Conservation (phyloP, 2,888 invertebrate genomes). For the Bombyx huttoni region DNA sequence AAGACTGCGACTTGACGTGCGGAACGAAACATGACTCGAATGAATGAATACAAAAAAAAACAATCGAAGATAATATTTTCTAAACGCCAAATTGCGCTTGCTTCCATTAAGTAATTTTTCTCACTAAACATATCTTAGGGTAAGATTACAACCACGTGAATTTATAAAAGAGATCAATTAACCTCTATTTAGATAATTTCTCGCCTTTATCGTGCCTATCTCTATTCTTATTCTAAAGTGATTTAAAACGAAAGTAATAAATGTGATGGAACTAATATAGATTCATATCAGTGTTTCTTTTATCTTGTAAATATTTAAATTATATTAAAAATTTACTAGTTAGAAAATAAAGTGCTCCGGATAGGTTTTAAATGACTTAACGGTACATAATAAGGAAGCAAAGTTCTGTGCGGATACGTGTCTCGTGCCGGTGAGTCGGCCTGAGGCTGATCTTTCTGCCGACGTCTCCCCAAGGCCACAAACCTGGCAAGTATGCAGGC, state of each 20-base stretch:
- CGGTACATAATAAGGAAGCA: too few relatives aligned
- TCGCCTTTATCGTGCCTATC: slow-evolving; percentile 68
- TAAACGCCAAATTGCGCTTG: slow-evolving; percentile 66
- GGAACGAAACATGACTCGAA: slow-evolving; percentile 63
- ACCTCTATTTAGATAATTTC: slow-evolving; percentile 39
- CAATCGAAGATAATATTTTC: slow-evolving; percentile 18
- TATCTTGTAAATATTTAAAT: slow-evolving; percentile 38
- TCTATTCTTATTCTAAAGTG: slow-evolving; percentile 52
- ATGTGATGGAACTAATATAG: slow-evolving; percentile 51
- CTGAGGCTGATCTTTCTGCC: slow-evolving; percentile 31
- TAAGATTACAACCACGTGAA: slow-evolving; percentile 48
- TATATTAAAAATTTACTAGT: slow-evolving; percentile 26
- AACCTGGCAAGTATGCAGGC: slow-evolving; percentile 88
- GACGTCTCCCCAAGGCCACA: slow-evolving; percentile 42
- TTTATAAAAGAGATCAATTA: slow-evolving; percentile 35
- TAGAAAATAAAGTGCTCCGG: slow-evolving; percentile 9
- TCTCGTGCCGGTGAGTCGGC: slow-evolving; percentile 12
- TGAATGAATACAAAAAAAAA: slow-evolving; percentile 11
- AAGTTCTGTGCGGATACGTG: slow-evolving; percentile 4
- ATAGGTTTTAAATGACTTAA: slow-evolving; percentile 7
- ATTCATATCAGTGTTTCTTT: slow-evolving; percentile 38
- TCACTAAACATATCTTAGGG: slow-evolving; percentile 58
- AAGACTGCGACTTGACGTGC: slow-evolving; percentile 63
- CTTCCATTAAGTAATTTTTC: slow-evolving; percentile 63
- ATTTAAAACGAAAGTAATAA: slow-evolving; percentile 38